These are phyloP conservation scores for Drosophila ambigua DNA, from an alignment of 1,140 invertebrate species.

Conservation along the genomic window DNA sequence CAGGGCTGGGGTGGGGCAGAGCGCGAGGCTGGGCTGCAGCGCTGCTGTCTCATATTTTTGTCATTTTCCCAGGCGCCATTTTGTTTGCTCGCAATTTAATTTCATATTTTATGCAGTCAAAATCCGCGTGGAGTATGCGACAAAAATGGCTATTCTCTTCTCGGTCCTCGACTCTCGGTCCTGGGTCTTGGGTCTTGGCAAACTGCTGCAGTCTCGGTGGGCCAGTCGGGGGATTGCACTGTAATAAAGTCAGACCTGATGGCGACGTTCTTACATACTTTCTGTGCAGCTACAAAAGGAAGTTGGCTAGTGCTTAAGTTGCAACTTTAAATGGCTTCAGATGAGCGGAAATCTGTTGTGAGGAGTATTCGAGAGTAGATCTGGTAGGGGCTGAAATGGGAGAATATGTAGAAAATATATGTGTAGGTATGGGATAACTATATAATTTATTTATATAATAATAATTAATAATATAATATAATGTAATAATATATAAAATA, in stretches of 20 bases:
- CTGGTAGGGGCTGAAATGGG: no score
- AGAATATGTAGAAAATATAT: no score
- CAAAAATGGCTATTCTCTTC: slow-evolving; percentile 42
- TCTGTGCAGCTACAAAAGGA: not conserved
- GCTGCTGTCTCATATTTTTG: slow-evolving; percentile 54
- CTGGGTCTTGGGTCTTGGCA: slow-evolving; percentile 5
- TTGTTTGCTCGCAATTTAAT: slow-evolving; percentile 60
- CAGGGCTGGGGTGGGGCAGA: no score
- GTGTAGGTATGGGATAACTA: no score
- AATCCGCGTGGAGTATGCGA: slow-evolving; percentile 49
- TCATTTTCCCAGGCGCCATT: slow-evolving; percentile 59
- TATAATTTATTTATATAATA: no score
- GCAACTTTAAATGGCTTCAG: slow-evolving; percentile 3
- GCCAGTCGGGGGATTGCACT: slow-evolving; percentile 5
- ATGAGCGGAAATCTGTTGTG: no score
- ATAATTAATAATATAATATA: no score
- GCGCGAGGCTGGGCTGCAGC: not conserved
- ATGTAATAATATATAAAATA: no score
- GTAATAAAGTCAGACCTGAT: slow-evolving; percentile 39
- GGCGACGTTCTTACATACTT: slow-evolving; percentile 14
- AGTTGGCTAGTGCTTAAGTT: not conserved
- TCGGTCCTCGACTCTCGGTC: not conserved
- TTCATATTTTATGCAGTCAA: slow-evolving; percentile 64
- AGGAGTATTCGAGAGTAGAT: no score
- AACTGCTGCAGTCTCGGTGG: slow-evolving; percentile 39